phyloP scores from a whole-genome alignment of 2,113 vertebrate genomes.

The Anthoscopus minutus region DNA sequence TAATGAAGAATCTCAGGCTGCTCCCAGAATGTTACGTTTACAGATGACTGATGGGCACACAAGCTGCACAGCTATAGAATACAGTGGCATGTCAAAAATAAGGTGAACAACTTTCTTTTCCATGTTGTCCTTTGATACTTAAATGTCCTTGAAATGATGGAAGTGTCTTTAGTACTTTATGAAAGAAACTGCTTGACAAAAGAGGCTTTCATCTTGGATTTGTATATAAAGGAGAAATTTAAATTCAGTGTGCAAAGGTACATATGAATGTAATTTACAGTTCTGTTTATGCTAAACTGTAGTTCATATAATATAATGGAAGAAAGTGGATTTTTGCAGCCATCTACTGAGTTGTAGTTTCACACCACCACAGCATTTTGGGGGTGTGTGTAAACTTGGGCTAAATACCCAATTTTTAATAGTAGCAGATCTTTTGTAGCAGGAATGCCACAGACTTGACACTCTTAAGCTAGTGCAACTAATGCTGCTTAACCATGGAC shows the following conservation, averaged over 20 bases:
- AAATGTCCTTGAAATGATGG: background rate
- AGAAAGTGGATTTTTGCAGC: background rate
- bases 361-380: accelerated
- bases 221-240: background rate
- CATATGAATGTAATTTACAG: background rate
- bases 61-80: constrained; percentile 87
- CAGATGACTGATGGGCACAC: constrained; percentile 97
- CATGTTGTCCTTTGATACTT: background rate
- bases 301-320: background rate
- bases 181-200: background rate
- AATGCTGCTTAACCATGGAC: background rate
- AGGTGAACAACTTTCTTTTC: constrained; percentile 74
- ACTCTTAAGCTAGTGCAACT: background rate
- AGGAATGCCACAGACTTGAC: background rate
- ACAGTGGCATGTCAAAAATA: constrained; percentile 88
- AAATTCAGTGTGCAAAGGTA: background rate
- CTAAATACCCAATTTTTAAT: background rate
- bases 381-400: background rate
- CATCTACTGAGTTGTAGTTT: background rate
- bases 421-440: background rate
- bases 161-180: background rate
- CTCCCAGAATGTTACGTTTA: constrained; percentile 91
- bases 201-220: background rate
- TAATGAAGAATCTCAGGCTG: constrained; percentile 90
- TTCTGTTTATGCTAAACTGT: background rate